These are phyloP conservation scores for Macropis europaea DNA, from an alignment of 2,888 invertebrate species.

Conservation along the genomic window DNA sequence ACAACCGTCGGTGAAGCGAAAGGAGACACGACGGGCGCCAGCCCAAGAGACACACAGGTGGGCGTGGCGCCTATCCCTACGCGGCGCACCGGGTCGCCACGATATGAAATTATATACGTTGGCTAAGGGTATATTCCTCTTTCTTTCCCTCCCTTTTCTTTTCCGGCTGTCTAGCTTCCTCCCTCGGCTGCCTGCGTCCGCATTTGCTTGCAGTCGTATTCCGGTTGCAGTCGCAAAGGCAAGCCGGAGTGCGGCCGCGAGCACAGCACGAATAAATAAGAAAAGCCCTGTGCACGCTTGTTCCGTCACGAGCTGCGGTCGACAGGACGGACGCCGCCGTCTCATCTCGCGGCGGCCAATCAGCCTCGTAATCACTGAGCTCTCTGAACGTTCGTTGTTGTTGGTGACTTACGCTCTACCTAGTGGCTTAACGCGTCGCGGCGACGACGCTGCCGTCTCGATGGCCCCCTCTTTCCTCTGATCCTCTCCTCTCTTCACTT, in stretches of 20 bases:
- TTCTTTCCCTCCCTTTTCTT: conserved; percentile 33
- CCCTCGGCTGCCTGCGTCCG: conserved; percentile 30
- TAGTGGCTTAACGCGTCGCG: conserved; percentile 60
- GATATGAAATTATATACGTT: conserved; percentile 67
- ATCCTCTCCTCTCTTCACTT: not conserved
- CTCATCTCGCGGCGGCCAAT: conserved; percentile 80
- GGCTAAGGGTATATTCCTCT: conserved; percentile 59
- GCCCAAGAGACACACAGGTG: conserved; percentile 72
- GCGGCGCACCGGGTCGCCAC: conserved; percentile 65
- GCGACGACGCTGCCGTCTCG: conserved; percentile 39
- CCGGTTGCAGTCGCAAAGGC: conserved; percentile 59
- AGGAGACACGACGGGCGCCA: conserved; percentile 67
- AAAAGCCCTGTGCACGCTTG: conserved; percentile 68
- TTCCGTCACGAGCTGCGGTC: conserved; percentile 77
- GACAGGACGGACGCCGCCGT: conserved; percentile 78
- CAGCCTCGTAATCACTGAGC: conserved; percentile 80
- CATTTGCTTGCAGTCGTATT: conserved; percentile 44
- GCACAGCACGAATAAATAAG: conserved; percentile 67
- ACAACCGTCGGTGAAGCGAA: conserved; percentile 50
- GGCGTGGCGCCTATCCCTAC: conserved; percentile 76
- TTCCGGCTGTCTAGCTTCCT: conserved; percentile 22
- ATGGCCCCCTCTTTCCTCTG: conserved; percentile 9
- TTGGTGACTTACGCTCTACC: conserved; percentile 60
- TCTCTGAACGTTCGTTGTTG: conserved; percentile 71
- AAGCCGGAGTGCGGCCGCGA: conserved; percentile 44